Evolutionary conservation across 2,888 invertebrate genomes (phyloP), one percentile per base, ranked within the genome.

Genomic region (Acleris sparsana): DNA sequence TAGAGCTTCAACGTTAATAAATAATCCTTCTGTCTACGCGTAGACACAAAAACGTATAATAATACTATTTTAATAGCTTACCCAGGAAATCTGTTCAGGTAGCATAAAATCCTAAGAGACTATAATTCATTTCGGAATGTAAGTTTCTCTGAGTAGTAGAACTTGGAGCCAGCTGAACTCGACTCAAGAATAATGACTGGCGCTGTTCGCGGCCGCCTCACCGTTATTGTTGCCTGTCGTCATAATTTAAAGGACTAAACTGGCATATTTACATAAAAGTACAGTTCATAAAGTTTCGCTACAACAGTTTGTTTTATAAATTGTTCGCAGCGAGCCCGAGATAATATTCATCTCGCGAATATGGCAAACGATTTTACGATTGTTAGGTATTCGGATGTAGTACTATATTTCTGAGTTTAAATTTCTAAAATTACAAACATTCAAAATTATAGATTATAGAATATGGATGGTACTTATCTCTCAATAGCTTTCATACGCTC

Each of bases 241-340:
- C 77, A 77, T 80, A 77, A 82, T 80, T 79, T 80, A 80, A 74
- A 79, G 77, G 78, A 77, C 77, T 49, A 78, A 77, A 77, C 73
- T 76, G 80, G 75, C 72, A 77, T 80, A 82, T 82, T 78, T 76
- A 77, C 77, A 71, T 61, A 66, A 73, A 75, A 74, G 73, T 76
- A 74, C 73, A 69, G 77, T 62, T 57, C 59, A 66, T 64, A 58
- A 69, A 64, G 63, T 66, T 62, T 52, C 48, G 62, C 66, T 62
- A 48, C 66, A 66, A 62, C 66, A 66, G 61, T 62, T 66, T 57
- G 56, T 53, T 66, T 65, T 65, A 60, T 61, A 62, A 53, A 66
- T 61, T 57, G 61, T 22, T 56, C 49, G 48, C 60, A 43, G 51
- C 33, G 44, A 49, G 49, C 51, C 56, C 46, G 56, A 56, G 25